Evolutionary conservation across 1,140 invertebrate species (phyloP), one percentile per base, ranked within the genome.

Genomic region (Bilobella aurantiaca): DNA sequence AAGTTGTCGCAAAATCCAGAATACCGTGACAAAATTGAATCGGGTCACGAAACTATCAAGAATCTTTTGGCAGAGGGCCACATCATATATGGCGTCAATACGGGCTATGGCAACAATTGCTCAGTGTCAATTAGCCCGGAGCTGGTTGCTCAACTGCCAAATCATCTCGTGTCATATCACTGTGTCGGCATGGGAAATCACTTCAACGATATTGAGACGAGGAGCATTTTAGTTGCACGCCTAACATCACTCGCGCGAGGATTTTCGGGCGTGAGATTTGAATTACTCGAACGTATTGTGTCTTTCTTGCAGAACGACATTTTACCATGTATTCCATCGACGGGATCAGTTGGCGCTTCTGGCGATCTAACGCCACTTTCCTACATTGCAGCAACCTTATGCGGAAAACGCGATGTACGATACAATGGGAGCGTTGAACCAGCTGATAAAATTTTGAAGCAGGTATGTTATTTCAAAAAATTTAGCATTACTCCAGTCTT

Each of bases 281-380:
- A 62, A 46, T 12, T 62, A 3, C 32, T 62, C 12, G 32, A 37
- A 5, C 34, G 25, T 5, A 12, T 62, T 25, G 60, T 47, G 5
- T 14, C 12, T 2, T 27, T 62, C 16, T 57, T 62, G 30, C 31
- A 62, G 42, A 37, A 46, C 8, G 60, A 62, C 30, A 47, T 62
- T 12, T 34, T 62, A 16, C 60, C 60, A 47, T 2, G 3, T 8
- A 62, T 62, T 21, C 31, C 32, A 29, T 8, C 14, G 28, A 34
- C 47, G 28, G 60, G 60, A 25, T 62, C 60, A 18, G 60, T 62
- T 12, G 60, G 60, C 23, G 60, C 60, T 3, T 53, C 31, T 46
- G 60, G 60, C 14, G 60, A 62, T 27, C 28, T 58, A 21, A 46
- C 32, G 5, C 60, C 60, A 29, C 28, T 62, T 23, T 46, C 60